Evolutionary conservation across 23 tunicate genomes (phyloP).

Genomic region (Halocynthia aurantium): DNA sequence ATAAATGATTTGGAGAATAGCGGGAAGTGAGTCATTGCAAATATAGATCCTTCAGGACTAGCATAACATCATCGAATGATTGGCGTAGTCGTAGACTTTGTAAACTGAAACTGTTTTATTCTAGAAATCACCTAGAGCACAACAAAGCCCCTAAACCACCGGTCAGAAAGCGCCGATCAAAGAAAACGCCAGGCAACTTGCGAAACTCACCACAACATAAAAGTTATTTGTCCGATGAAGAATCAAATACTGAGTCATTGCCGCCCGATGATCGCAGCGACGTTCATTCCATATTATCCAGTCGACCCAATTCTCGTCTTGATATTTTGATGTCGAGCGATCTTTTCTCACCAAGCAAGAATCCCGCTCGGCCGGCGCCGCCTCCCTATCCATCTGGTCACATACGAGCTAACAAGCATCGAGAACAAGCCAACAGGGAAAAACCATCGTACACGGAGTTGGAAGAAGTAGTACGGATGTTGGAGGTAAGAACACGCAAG

Average conservation of each 20-base stretch:
- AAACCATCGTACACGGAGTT: slow-evolving; percentile 46
- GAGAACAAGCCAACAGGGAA: slow-evolving; percentile 19
- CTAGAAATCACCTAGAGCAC: background rate
- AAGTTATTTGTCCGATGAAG: slow-evolving; percentile 45
- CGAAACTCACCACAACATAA: background rate
- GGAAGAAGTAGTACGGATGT: slow-evolving; percentile 41
- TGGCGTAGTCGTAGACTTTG: too few species aligned
- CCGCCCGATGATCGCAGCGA: slow-evolving; percentile 51
- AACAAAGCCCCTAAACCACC: slow-evolving; percentile 2
- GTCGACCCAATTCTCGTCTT: slow-evolving; percentile 24
- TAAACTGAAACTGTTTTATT: too few species aligned
- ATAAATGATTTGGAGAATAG: background rate
- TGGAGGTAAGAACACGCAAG: slow-evolving; percentile 33
- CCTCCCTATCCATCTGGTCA: background rate
- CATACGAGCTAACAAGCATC: slow-evolving; percentile 15
- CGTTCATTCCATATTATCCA: slow-evolving; percentile 45
- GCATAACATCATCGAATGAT: background rate
- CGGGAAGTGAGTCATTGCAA: background rate
- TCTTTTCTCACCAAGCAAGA: slow-evolving; percentile 7
- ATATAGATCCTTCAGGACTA: background rate
- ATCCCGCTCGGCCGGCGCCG: slow-evolving; percentile 16
- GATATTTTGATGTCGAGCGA: slow-evolving; percentile 15
- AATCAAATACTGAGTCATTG: slow-evolving; percentile 79
- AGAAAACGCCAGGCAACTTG: background rate
- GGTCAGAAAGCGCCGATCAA: slow-evolving; percentile 2